Evolutionary conservation across 2,888 invertebrate genomes (phyloP), one percentile per base, ranked within the genome.

Genomic region (Heliconius ismenius): DNA sequence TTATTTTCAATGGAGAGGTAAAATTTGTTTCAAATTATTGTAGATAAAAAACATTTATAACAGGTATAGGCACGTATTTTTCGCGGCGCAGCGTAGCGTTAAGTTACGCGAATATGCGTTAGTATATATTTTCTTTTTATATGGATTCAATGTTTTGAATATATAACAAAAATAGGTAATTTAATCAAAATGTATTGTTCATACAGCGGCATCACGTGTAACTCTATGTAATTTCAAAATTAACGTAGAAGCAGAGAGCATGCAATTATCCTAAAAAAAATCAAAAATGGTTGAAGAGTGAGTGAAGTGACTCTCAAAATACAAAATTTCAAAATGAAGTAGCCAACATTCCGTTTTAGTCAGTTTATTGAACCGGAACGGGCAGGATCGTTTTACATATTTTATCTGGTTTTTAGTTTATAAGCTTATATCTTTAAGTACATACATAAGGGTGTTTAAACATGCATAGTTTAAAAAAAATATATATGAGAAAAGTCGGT

Each of bases 351-450:
- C 32, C 28, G 13, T 13, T 70, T 70, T 58, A 32, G 54, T 54
- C 32, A 32, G 69, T 70, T 54, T 32, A 54, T 54, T 69, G 69
- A 69, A 69, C 69, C 13, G 69, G 69, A 54, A 70, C 13, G 7
- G 21, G n/a, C 32, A 13, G 54, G 69, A 70, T 70, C 69, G 54
- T 58, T 54, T 70, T 54, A 58, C 69, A 70, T 70, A 54, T 32
- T 28, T 28, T 70, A n/a, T 15, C 15, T 32, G 32, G 32, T n/a
- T 70, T 28, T 54, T 32, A 62, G 32, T 11, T 69, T 28, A 69
- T 21, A 26, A 28, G 10, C 26, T 26, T 64, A 10, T 7, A 15
- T 32, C 13, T 24, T 65, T 65, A 65, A 15, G 24, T 65, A 39
- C 0, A 13, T 39, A 36, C 7, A 39, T 24, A 24, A 39, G n/a